Percentiles rank a stretch among this genome's conserved stretches.
Conservation (phyloP, 2,113 vertebrate genomes). For the Stigmatopora argus region DNA sequence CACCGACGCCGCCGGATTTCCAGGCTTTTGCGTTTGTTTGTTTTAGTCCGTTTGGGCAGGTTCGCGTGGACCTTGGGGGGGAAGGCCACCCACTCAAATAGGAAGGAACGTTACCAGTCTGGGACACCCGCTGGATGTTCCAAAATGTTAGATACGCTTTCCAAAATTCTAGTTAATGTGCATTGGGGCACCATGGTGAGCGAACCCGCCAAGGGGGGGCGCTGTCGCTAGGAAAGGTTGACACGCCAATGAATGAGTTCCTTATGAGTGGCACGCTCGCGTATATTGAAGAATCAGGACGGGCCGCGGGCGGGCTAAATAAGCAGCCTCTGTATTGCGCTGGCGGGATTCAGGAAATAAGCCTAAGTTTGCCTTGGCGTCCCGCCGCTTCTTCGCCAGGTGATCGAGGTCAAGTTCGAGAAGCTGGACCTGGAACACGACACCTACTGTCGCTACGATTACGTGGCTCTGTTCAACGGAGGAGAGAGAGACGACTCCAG, state of each 20-base stretch:
- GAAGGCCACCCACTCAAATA: too few species aligned
- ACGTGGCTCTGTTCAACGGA: slow-evolving; percentile 82
- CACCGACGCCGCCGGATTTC: not conserved
- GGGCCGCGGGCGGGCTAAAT: slow-evolving; percentile 48
- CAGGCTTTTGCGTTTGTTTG: not conserved
- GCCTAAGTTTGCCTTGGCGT: slow-evolving; percentile 19
- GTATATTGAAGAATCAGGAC: slow-evolving; percentile 41
- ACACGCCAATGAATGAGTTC: slow-evolving; percentile 57
- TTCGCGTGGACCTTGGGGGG: not conserved
- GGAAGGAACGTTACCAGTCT: too few species aligned
- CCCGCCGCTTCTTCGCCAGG: slow-evolving; percentile 52
- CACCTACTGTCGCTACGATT: slow-evolving; percentile 86
- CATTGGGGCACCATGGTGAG: slow-evolving; percentile 5
- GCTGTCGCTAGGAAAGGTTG: slow-evolving; percentile 26
- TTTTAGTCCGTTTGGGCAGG: not conserved
- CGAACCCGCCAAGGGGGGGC: slow-evolving; percentile 16
- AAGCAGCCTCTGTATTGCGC: slow-evolving; percentile 45
- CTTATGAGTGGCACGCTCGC: slow-evolving; percentile 48
- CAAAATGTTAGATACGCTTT: not conserved
- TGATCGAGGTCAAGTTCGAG: slow-evolving; percentile 80
- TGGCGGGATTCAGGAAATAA: slow-evolving; percentile 16
- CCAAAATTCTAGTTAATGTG: not conserved
- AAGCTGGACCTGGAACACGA: slow-evolving; percentile 84
- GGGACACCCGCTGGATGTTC: too few species aligned
- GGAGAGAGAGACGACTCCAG: slow-evolving; percentile 74